Conservation (phyloP, 2,113 vertebrate species). For the Cavia aperea region DNA sequence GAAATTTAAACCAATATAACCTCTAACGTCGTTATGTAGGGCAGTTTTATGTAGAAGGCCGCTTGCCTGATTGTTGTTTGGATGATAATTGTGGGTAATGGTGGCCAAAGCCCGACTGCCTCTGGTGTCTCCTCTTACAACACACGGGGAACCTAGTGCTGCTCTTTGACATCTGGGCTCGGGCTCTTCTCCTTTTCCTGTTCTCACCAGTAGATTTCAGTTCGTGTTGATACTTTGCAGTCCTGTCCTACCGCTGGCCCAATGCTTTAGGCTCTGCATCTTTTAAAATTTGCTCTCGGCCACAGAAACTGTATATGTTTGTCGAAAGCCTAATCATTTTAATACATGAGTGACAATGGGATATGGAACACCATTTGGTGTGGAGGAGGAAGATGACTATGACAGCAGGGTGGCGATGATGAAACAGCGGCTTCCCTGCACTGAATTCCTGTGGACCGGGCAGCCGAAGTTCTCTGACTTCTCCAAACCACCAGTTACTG, state of each 20-base stretch:
- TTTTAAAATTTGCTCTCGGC: not conserved
- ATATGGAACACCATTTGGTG: not conserved
- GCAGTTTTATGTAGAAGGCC: not conserved
- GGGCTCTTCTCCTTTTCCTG: not conserved
- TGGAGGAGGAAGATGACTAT: not conserved
- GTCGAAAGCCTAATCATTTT: not conserved
- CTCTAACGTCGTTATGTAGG: not conserved
- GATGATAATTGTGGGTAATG: not conserved
- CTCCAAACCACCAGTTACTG: not conserved
- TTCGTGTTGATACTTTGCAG: not conserved
- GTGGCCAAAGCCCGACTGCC: not conserved
- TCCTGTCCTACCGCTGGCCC: too few relatives aligned
- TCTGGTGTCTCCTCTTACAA: not conserved
- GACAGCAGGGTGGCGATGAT: not conserved
- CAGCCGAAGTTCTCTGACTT: not conserved
- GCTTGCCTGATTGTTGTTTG: not conserved
- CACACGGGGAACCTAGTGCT: not conserved
- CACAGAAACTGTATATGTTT: not conserved
- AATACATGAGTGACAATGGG: not conserved
- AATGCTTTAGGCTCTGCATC: not conserved
- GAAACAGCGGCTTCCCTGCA: not conserved
- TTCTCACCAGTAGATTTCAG: not conserved
- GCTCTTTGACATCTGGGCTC: not conserved
- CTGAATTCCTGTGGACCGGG: not conserved
- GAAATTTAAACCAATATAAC: not conserved